These are phyloP conservation scores for Hemicrepidius hirtus DNA, from an alignment of 2,888 invertebrate species.

Conservation along the genomic window DNA sequence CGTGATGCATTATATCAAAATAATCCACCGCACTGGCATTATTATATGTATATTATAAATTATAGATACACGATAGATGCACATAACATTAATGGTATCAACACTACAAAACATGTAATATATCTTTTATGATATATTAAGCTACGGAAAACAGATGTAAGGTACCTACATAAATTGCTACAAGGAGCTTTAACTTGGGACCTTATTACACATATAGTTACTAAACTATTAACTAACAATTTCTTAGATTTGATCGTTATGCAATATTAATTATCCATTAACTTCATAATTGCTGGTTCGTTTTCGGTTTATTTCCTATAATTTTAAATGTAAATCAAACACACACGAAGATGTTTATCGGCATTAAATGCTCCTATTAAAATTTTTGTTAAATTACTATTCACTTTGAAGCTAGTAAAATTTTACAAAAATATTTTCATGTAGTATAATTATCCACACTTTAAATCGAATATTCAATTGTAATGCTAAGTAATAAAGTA, in stretches of 20 bases:
- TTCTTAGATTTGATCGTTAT: no score
- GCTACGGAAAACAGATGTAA: conserved; percentile 18
- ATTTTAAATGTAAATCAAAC: conserved; percentile 2
- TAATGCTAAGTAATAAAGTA: no score
- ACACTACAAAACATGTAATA: conserved; percentile 31
- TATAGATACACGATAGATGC: conserved; percentile 41
- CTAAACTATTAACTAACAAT: no score
- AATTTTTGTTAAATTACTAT: no score
- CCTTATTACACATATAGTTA: no score
- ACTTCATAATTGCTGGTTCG: not conserved
- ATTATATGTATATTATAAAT: conserved; percentile 43
- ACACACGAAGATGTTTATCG: not conserved
- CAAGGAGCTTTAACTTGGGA: not conserved
- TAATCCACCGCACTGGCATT: conserved; percentile 35
- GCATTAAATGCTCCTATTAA: not conserved
- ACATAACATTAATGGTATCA: conserved; percentile 44
- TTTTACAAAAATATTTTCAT: no score
- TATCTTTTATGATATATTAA: conserved; percentile 46
- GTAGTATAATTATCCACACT: no score
- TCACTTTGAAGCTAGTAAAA: no score
- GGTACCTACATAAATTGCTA: not conserved
- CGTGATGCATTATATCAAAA: conserved; percentile 38
- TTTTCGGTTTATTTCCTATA: not conserved
- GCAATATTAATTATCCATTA: no score
- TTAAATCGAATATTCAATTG: no score